These are phyloP conservation scores for Elaphurus davidianus DNA, from an alignment of 2,113 vertebrate species.

Conservation along the genomic window DNA sequence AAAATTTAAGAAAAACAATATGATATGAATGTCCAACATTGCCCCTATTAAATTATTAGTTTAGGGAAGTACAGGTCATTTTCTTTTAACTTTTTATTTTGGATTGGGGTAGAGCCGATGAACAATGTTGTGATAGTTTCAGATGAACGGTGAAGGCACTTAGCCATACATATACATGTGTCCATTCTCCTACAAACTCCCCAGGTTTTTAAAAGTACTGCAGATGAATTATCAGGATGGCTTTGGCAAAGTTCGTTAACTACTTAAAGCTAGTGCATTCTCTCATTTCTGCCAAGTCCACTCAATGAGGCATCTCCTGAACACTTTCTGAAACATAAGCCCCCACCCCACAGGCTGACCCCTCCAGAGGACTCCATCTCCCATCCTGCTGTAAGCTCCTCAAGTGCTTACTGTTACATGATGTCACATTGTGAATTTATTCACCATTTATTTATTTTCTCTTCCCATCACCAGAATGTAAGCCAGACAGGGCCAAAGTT, in stretches of 20 bases:
- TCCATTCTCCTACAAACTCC: too few species aligned
- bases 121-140: too few species aligned
- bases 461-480: neutral
- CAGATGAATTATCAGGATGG: fast-evolving
- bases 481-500: fast-evolving
- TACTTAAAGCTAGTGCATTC: too few species aligned
- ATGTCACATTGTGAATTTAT: fast-evolving
- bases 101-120: too few species aligned
- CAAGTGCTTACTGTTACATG: fast-evolving
- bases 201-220: neutral
- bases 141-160: too few species aligned
- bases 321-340: neutral
- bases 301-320: neutral
- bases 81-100: too few species aligned
- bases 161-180: too few species aligned
- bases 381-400: neutral
- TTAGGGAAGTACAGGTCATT: too few species aligned
- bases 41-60: neutral
- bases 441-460: too few species aligned
- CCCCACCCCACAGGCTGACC: too few species aligned
- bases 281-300: neutral
- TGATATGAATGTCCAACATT: fast-evolving
- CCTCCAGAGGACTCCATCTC: too few species aligned
- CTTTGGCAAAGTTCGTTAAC: neutral
- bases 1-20: neutral